Conservation (phyloP, 2,113 vertebrate genomes). For the Mustela lutreola region DNA sequence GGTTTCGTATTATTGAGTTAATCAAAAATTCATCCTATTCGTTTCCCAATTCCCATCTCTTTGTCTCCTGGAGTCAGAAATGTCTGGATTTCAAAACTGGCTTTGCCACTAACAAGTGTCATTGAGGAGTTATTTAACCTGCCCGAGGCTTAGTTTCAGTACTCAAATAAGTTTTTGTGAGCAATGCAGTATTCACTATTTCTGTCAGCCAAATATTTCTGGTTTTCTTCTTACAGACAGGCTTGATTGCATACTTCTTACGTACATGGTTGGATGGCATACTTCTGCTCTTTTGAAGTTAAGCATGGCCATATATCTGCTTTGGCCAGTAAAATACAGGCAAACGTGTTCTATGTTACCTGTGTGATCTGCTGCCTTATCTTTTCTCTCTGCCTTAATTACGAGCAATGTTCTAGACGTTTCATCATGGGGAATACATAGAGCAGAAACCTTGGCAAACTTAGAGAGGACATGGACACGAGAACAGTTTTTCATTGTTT, state of each 20-base stretch:
- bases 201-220: neutral
- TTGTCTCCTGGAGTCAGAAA: neutral
- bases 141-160: neutral
- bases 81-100: conserved; percentile 6
- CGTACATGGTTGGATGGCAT: neutral
- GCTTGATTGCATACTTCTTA: neutral
- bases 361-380: neutral
- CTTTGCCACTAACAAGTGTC: neutral
- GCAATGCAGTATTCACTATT: neutral
- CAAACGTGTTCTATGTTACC: neutral
- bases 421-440: neutral
- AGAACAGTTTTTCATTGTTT: neutral
- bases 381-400: neutral
- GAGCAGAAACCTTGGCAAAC: neutral
- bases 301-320: neutral
- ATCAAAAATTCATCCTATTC: neutral
- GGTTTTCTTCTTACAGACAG: neutral
- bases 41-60: neutral
- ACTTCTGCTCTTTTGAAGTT: neutral
- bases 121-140: neutral
- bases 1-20: neutral
- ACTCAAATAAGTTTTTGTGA: neutral
- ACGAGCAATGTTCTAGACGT: neutral
- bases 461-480: neutral
- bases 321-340: neutral